Conservation (phyloP, 2,113 vertebrate species). For the Pituophis catenifer region DNA sequence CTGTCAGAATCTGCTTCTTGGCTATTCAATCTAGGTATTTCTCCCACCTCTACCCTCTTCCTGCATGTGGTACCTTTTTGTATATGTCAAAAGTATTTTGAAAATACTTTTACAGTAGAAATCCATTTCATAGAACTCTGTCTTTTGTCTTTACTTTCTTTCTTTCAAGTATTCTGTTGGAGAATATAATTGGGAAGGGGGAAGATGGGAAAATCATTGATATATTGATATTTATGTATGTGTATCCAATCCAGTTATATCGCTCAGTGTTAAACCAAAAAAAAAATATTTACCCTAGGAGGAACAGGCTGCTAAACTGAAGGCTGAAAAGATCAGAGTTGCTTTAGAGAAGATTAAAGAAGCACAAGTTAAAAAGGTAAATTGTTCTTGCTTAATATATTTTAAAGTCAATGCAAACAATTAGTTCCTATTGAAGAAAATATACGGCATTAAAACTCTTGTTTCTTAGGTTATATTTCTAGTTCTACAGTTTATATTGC, state of each 20-base stretch:
- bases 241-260: background rate
- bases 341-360: constrained; percentile 99
- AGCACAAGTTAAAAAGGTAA: constrained; percentile 98
- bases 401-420: background rate
- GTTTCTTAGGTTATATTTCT: background rate
- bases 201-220: background rate
- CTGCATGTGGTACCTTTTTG: background rate
- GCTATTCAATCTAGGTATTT: no score
- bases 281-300: constrained; percentile 76
- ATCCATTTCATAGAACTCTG: constrained; percentile 21
- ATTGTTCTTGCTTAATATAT: background rate
- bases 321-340: constrained; percentile 96
- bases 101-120: constrained; percentile 11
- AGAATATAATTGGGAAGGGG: background rate
- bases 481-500: background rate
- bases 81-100: background rate
- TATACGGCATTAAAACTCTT: background rate
- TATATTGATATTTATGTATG: background rate
- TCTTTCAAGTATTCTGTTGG: background rate
- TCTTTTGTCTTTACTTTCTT: constrained; percentile 24
- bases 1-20: no score
- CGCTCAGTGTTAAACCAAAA: constrained; percentile 37
- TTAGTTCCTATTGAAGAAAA: background rate
- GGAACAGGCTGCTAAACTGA: constrained; percentile 94
- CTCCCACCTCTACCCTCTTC: no score